These are phyloP conservation scores for Nymphalis io DNA, from an alignment of 1,140 invertebrate species.

Conservation along the genomic window DNA sequence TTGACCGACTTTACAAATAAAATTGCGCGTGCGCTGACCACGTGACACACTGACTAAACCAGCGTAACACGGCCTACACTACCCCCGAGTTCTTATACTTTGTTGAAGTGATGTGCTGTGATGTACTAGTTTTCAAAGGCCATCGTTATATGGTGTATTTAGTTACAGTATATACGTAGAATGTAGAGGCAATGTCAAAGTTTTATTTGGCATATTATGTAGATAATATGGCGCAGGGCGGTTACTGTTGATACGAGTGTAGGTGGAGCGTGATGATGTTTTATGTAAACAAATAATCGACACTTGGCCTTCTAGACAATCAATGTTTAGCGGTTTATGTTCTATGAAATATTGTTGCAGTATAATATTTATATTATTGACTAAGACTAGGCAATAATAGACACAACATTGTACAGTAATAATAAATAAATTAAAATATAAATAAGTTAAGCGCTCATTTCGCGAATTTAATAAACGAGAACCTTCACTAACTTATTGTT, in stretches of 20 bases:
- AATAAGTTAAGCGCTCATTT: no score
- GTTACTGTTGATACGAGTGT: not conserved
- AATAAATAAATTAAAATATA: no score
- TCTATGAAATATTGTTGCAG: not conserved
- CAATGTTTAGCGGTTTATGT: not conserved
- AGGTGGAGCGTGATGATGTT: slow-evolving; percentile 2
- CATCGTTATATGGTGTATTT: slow-evolving; percentile 35
- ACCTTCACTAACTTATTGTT: no score
- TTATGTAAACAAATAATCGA: slow-evolving; percentile 14
- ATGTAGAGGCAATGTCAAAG: slow-evolving; percentile 66
- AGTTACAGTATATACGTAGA: slow-evolving; percentile 45
- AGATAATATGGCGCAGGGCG: slow-evolving; percentile 49
- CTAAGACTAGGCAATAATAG: not conserved
- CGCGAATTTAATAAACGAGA: no score
- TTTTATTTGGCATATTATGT: slow-evolving; percentile 49
- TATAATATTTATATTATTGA: not conserved
- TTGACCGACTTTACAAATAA: slow-evolving; percentile 78
- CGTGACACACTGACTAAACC: slow-evolving; percentile 70
- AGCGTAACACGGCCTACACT: slow-evolving; percentile 39
- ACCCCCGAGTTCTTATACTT: slow-evolving; percentile 8
- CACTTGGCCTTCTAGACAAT: slow-evolving; percentile 13
- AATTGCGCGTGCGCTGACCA: slow-evolving; percentile 73
- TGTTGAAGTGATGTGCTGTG: not conserved
- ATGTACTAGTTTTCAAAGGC: slow-evolving; percentile 15
- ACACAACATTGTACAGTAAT: not conserved